phyloP scores from a whole-genome alignment of 1,140 invertebrate genomes.

The Apis mellifera region DNA sequence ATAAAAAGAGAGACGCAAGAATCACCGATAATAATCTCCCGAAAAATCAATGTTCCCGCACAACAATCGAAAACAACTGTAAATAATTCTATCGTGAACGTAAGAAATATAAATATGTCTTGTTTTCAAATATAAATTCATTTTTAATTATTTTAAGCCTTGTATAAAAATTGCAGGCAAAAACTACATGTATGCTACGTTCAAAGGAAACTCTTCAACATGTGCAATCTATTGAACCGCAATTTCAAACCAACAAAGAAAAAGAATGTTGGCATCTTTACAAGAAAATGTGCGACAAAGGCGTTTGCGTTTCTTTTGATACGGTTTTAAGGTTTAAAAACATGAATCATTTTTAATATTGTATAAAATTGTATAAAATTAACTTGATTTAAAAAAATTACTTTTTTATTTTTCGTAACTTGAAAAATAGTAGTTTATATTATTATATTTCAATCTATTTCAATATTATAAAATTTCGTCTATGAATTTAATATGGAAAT shows the following conservation, averaged over 20 bases:
- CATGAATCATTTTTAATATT: slow-evolving; percentile 25
- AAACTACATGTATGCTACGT: neutral
- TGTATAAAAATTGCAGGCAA: slow-evolving; percentile 11
- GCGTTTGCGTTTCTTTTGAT: slow-evolving; percentile 86
- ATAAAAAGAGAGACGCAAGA: neutral
- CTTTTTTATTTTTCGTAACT: neutral
- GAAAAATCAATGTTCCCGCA: slow-evolving; percentile 6
- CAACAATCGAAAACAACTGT: neutral
- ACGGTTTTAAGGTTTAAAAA: slow-evolving; percentile 83
- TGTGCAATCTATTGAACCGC: slow-evolving; percentile 62
- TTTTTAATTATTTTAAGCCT: neutral
- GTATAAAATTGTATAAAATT: slow-evolving; percentile 2
- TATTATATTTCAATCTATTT: too few relatives aligned
- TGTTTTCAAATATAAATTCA: neutral
- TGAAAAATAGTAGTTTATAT: neutral
- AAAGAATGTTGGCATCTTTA: slow-evolving; percentile 87
- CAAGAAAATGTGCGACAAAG: slow-evolving; percentile 86
- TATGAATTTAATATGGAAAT: too few relatives aligned
- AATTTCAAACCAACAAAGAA: slow-evolving; percentile 81
- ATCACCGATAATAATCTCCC: neutral
- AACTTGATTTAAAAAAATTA: neutral
- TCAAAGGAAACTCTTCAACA: slow-evolving; percentile 30
- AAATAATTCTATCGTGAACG: slow-evolving; percentile 4
- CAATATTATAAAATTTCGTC: too few relatives aligned
- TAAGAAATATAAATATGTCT: neutral